A percentile compares a stretch with the other conserved stretches of the same genome.
phyloP scores from a whole-genome alignment of 2,888 invertebrate species.

The Acanthopleura granulata region DNA sequence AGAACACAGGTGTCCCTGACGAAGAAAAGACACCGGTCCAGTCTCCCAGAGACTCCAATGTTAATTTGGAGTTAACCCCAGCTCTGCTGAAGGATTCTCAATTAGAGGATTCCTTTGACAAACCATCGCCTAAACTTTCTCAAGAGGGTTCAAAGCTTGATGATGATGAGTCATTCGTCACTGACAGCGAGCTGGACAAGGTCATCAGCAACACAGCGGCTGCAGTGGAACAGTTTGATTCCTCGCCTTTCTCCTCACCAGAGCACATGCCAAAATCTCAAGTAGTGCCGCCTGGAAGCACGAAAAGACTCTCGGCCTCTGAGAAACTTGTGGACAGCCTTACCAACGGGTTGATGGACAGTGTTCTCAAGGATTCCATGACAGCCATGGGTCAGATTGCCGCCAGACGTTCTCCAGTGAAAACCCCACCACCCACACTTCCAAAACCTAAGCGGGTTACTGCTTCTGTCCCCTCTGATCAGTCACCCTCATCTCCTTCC shows the following conservation, averaged over 20 bases:
- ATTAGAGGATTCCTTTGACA: conserved; percentile 17
- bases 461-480: conserved; percentile 23
- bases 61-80: not conserved
- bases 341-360: conserved; percentile 50
- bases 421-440: conserved; percentile 31
- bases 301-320: conserved; percentile 21
- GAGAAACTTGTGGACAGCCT: conserved; percentile 46
- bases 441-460: conserved; percentile 33
- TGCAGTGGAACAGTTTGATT: conserved; percentile 30
- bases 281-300: not conserved
- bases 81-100: conserved; percentile 7
- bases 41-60: conserved; percentile 21
- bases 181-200: conserved; percentile 37
- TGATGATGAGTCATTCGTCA: conserved; percentile 33
- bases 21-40: conserved; percentile 30
- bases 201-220: conserved; percentile 31
- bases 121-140: not conserved
- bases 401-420: not conserved
- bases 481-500: conserved; percentile 25
- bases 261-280: not conserved
- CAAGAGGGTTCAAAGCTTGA: conserved; percentile 23
- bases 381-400: conserved; percentile 43
- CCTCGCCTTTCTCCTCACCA: conserved; percentile 10
- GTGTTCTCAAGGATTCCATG: conserved; percentile 48
- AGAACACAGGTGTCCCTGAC: not conserved